phyloP scores from a whole-genome alignment of 2,888 invertebrate species.

The Tipula helvola region DNA sequence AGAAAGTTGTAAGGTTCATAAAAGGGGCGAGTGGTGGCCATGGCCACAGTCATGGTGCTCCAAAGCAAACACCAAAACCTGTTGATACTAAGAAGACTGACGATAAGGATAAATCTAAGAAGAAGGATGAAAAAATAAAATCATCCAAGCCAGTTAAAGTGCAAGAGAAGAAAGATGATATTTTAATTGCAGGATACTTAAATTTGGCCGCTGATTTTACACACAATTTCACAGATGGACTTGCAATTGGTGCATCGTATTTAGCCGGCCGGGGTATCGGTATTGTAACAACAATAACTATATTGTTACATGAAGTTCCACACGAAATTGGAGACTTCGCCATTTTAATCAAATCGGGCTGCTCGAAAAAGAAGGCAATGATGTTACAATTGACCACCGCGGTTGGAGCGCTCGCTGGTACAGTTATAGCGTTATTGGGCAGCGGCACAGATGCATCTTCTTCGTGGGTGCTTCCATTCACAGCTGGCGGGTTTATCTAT shows the following conservation, averaged over 20 bases:
- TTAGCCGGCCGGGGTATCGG: conserved; percentile 82
- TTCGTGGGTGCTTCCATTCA: conserved; percentile 90
- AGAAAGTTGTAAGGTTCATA: conserved; percentile 79
- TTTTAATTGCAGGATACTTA: conserved; percentile 78
- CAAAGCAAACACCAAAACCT: conserved; percentile 17
- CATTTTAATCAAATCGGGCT: conserved; percentile 94
- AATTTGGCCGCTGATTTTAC: conserved; percentile 97
- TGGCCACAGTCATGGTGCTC: conserved; percentile 53
- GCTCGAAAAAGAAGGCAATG: conserved; percentile 89
- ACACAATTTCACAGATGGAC: conserved; percentile 98
- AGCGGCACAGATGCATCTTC: conserved; percentile 59
- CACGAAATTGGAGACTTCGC: conserved; percentile 99
- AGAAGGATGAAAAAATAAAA: conserved; percentile 33
- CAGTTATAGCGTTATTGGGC: conserved; percentile 75
- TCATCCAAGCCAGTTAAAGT: conserved; percentile 33
- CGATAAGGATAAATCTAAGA: conserved; percentile 20
- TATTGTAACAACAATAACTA: conserved; percentile 85
- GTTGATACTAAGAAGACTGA: conserved; percentile 23
- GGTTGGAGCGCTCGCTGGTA: conserved; percentile 87
- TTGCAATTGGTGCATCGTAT: conserved; percentile 97
- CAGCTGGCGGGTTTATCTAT: conserved; percentile 99
- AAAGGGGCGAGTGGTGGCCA: conserved; percentile 73
- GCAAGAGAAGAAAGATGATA: conserved; percentile 35
- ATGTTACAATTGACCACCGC: conserved; percentile 87
- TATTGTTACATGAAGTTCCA: conserved; percentile 95